These are phyloP conservation scores for Lasioglossum albipes DNA, from an alignment of 1,140 invertebrate species.

Conservation along the genomic window DNA sequence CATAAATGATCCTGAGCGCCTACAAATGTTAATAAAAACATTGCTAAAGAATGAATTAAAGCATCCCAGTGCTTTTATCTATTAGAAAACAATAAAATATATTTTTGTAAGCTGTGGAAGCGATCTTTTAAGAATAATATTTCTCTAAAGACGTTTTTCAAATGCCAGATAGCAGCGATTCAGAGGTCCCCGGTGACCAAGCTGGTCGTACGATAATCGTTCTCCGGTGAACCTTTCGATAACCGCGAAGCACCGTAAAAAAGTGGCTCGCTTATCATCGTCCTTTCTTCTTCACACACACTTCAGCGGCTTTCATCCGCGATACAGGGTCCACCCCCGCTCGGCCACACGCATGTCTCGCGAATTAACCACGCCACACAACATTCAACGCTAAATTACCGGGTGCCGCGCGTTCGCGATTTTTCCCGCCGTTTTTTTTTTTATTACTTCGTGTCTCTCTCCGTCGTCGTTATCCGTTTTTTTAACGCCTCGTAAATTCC, in stretches of 20 bases:
- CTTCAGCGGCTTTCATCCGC: neutral
- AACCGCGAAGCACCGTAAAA: neutral
- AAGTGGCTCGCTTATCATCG: conserved; percentile 17
- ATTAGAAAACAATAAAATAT: no score
- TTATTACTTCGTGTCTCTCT: conserved; percentile 22
- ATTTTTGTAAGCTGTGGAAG: no score
- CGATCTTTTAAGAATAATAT: no score
- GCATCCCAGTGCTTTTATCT: no score
- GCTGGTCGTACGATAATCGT: no score
- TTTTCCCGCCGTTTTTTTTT: conserved; percentile 11
- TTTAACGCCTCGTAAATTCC: conserved; percentile 39
- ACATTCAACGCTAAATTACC: conserved; percentile 55
- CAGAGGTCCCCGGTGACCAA: no score
- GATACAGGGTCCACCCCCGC: neutral
- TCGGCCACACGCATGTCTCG: conserved; percentile 48
- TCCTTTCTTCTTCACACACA: conserved; percentile 2
- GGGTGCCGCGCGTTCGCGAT: no score
- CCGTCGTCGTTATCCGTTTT: conserved; percentile 24
- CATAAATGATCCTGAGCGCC: no score
- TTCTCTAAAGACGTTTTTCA: no score
- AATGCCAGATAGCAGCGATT: no score
- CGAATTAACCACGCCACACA: conserved; percentile 46
- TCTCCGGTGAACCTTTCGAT: conserved; percentile 6
- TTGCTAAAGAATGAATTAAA: no score
- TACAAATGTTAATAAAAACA: no score